A percentile compares a stretch with the other conserved stretches of the same genome.
Conservation (phyloP, 2,113 vertebrate species). For the Mirounga angustirostris region DNA sequence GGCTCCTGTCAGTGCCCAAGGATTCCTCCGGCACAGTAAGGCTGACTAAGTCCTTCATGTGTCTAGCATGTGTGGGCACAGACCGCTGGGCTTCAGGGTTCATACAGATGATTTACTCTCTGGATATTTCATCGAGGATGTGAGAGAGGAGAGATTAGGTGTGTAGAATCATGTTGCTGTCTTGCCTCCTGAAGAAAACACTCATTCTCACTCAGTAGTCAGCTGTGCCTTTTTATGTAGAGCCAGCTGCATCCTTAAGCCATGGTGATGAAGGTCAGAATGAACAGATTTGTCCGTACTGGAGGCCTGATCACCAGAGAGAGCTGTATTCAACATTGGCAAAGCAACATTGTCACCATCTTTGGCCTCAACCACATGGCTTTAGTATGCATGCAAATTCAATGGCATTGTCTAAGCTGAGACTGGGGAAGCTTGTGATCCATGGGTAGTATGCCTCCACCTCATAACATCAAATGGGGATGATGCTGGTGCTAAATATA, state of each 20-base stretch:
- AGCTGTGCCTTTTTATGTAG: not conserved
- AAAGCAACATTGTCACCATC: constrained; percentile 93
- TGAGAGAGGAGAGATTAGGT: not conserved
- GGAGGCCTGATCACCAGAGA: constrained; percentile 92
- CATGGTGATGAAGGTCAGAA: constrained; percentile 70
- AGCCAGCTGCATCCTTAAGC: not conserved
- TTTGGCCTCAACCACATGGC: constrained; percentile 95
- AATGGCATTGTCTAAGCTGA: constrained; percentile 91
- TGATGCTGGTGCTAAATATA: not conserved
- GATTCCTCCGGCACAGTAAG: not conserved
- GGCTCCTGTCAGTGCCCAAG: not conserved
- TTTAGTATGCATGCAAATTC: constrained; percentile 87
- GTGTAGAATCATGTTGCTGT: not conserved
- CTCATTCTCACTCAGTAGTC: not conserved
- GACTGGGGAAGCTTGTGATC: constrained; percentile 92
- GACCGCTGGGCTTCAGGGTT: not conserved
- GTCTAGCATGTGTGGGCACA: not conserved
- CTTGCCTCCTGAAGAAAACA: not conserved
- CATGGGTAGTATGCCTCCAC: constrained; percentile 90
- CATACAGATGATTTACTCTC: not conserved
- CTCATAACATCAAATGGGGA: constrained; percentile 91
- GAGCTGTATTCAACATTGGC: constrained; percentile 86
- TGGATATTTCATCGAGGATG: not conserved
- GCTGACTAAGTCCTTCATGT: not conserved
- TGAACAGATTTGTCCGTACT: constrained; percentile 91